Evolutionary conservation across 1,140 invertebrate species (phyloP).

Genomic region (Odontomachus brunneus): DNA sequence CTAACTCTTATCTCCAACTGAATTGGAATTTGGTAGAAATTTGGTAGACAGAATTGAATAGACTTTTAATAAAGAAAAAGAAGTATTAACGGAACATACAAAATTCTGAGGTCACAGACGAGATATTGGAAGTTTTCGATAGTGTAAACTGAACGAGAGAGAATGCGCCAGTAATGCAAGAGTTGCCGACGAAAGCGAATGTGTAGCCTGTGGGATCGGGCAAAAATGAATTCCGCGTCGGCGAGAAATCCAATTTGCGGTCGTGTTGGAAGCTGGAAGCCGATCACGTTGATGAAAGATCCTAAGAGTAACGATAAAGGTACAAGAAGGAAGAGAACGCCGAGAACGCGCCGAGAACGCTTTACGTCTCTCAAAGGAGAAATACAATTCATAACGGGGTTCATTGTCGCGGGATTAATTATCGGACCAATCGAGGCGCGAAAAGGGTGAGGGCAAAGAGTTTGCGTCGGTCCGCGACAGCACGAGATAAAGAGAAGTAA

Average conservation of each 20-base stretch:
- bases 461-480: neutral
- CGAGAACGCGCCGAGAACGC: neutral
- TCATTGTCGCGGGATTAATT: conserved; percentile 41
- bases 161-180: neutral
- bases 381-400: conserved; percentile 12
- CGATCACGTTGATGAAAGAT: conserved; percentile 45
- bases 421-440: neutral
- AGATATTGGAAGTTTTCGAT: neutral
- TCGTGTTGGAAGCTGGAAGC: conserved; percentile 20
- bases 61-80: neutral
- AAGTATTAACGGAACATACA: too few relatives aligned
- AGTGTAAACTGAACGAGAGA: neutral
- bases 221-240: conserved; percentile 39
- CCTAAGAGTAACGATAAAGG: conserved; percentile 26
- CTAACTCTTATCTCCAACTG: neutral
- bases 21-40: neutral
- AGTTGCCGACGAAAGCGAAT: conserved; percentile 22
- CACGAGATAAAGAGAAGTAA: neutral
- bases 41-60: neutral
- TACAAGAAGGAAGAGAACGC: conserved; percentile 8
- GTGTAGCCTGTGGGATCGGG: neutral
- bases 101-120: neutral
- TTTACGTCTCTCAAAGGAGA: neutral
- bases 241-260: conserved; percentile 64
- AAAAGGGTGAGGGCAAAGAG: neutral